Conservation (phyloP, 2,113 vertebrate genomes). For the Pygoscelis adeliae region DNA sequence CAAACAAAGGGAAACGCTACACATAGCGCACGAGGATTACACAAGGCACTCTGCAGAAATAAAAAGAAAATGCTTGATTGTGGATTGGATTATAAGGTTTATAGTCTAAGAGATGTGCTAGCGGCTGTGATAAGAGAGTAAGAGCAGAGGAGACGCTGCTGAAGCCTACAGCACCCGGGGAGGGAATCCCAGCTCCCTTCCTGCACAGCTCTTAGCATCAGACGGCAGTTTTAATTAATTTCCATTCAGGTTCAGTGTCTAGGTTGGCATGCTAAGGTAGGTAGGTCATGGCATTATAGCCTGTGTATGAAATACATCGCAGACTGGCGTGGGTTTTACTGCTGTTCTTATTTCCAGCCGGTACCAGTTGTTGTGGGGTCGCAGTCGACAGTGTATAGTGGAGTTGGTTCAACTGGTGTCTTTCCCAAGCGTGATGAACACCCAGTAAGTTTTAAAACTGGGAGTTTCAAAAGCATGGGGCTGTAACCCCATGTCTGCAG, state of each 20-base stretch:
- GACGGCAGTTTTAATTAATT: neutral
- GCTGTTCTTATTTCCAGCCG: neutral
- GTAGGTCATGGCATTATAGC: fast-evolving
- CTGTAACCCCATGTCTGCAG: neutral
- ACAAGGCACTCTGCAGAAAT: neutral
- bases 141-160: neutral
- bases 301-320: no score
- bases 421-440: fast-evolving
- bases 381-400: neutral
- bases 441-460: neutral
- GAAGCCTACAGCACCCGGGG: fast-evolving
- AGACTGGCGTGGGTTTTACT: neutral
- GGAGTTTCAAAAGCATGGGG: neutral
- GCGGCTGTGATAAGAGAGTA: neutral
- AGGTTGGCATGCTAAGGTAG: neutral
- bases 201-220: neutral
- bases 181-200: neutral
- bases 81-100: neutral
- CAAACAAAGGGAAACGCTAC: neutral
- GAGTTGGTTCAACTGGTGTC: fast-evolving
- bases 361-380: neutral
- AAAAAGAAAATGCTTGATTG: neutral
- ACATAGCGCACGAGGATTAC: fast-evolving
- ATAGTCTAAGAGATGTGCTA: neutral
- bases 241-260: neutral